A percentile compares a stretch with the other conserved stretches of the same genome.
These are phyloP conservation scores for Protobothrops flavoviridis DNA, from an alignment of 2,113 vertebrate species.

Conservation along the genomic window DNA sequence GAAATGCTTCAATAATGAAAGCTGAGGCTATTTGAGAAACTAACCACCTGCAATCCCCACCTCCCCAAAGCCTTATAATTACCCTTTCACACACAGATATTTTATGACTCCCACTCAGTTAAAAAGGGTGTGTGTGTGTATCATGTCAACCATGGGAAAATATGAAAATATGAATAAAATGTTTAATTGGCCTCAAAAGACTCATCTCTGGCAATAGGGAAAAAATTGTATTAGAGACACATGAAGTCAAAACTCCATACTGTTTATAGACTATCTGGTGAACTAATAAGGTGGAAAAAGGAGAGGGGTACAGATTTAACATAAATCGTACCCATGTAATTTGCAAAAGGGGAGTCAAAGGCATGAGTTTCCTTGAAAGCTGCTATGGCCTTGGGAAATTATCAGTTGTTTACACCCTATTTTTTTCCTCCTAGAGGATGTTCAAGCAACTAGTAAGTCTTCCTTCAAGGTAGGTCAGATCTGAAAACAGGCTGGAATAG, in stretches of 20 bases:
- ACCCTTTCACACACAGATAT: not conserved
- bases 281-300: not conserved
- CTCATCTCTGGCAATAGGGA: not conserved
- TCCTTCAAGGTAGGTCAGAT: not conserved
- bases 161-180: not conserved
- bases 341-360: not conserved
- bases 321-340: not conserved
- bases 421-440: not conserved
- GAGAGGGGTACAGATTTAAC: not conserved
- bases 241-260: not conserved
- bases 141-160: not conserved
- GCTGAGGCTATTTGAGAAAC: not conserved
- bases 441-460: not conserved
- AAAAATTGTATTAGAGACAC: not conserved
- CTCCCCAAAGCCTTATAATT: slow-evolving; percentile 11
- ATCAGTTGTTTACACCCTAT: not conserved
- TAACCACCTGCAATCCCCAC: not conserved
- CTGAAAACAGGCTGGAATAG: not conserved
- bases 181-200: not conserved
- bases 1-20: slow-evolving; percentile 1
- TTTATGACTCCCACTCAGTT: not conserved
- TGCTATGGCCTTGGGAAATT: not conserved
- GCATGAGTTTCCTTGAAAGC: not conserved
- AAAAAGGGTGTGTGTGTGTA: not conserved
- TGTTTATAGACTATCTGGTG: not conserved